Evolutionary conservation across 2,797 vertebrate species (phyloP).

Genomic region (Macropus fuliginosus): DNA sequence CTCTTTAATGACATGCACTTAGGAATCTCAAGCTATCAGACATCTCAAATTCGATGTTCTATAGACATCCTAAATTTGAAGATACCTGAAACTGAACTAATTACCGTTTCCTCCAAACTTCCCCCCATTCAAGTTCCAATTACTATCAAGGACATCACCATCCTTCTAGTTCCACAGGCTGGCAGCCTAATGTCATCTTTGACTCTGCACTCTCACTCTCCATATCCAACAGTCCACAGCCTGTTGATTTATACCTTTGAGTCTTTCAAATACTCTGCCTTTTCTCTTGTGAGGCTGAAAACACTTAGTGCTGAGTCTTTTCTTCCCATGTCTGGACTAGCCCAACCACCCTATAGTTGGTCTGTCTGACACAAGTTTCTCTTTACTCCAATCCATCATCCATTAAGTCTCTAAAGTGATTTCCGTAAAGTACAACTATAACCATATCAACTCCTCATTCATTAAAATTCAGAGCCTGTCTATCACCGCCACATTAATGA

Average conservation of each 20-base stretch:
- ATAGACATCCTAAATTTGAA: not conserved
- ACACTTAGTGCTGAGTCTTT: not conserved
- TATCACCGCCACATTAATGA: too few relatives aligned
- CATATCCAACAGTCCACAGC: not conserved
- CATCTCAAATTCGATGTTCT: not conserved
- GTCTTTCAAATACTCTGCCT: not conserved
- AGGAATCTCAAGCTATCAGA: not conserved
- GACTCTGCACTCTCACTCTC: not conserved
- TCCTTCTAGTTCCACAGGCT: not conserved
- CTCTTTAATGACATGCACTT: not conserved
- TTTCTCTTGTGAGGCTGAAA: not conserved
- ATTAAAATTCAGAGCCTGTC: too few relatives aligned
- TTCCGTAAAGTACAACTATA: too few relatives aligned
- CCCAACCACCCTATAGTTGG: not conserved
- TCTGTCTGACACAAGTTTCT: not conserved
- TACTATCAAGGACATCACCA: not conserved
- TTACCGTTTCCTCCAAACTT: not conserved
- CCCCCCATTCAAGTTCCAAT: not conserved
- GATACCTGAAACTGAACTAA: not conserved
- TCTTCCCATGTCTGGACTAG: not conserved
- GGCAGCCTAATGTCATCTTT: not conserved
- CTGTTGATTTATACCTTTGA: not conserved
- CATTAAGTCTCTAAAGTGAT: not conserved
- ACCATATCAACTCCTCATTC: too few relatives aligned
- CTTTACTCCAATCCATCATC: not conserved